Base-by-base conservation (phyloP, 2,888 invertebrate genomes). In the Catocala nupta region DNA sequence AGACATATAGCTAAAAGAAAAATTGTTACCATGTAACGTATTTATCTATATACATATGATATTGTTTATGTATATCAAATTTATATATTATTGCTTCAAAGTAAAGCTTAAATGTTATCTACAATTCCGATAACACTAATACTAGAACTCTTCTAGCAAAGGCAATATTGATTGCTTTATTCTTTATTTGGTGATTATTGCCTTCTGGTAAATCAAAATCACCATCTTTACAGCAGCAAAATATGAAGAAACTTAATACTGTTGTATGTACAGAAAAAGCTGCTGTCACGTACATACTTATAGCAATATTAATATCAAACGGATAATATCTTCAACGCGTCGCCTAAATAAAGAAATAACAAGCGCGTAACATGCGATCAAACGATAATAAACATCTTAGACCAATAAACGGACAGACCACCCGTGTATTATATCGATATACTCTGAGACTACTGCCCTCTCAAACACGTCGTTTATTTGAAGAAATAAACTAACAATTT, bases 401-500 rank as follows among this genome's bases (percentile, higher is more conserved):
- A 59, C 70, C 71, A 79, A 80, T 81, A 81, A 82, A 78, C 73
- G 69, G 68, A 62, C 79, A 80, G 91, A 90, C 90, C 92, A 91
- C 92, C 92, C 91, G 83, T 80, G 73, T 66, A 83, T 78, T 72
- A 75, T 77, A 78, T 76, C 74, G 70, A 79, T 71, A 63, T 77
- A 49, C 42, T 12, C 43, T 13, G 33, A 25, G 47, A 80, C 82
- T 83, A 81, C 75, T 77, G 79, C 80, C 71, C 73, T 81, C 80
- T 80, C 79, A 76, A 66, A 63, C 81, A 84, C 84, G 77, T 89
- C 87, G 85, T 89, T 90, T 90, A 87, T 90, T 87, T 87, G 76
- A 90, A 88, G 85, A 90, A 91, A 90, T 89, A 89, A 83, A 87
- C 84, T 83, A 87, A 92, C 90, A 88, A 88, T 91, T 92, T 91